phyloP scores from a whole-genome alignment of 2,797 vertebrate genomes.

The Echiichthys vipera region DNA sequence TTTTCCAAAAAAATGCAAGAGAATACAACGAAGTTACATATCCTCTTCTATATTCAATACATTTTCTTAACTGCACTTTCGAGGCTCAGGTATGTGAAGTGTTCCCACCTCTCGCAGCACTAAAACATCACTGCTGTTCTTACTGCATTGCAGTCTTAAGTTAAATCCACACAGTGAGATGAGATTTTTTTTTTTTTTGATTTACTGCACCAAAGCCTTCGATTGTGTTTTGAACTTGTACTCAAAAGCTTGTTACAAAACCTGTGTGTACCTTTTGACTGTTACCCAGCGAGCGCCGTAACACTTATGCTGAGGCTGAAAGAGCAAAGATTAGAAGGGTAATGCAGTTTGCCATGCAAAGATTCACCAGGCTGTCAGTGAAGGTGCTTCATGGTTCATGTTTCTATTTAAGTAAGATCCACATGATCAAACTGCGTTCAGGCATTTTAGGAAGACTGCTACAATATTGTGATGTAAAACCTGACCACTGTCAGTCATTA shows the following conservation, averaged over 20 bases:
- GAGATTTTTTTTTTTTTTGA: conserved; percentile 13
- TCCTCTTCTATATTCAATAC: background rate
- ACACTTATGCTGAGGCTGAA: conserved; percentile 30
- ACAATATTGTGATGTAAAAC: background rate
- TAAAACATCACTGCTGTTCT: conserved; percentile 39
- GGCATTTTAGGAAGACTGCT: background rate
- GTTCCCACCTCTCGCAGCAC: conserved; percentile 23
- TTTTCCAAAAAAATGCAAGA: background rate
- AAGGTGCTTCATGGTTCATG: background rate
- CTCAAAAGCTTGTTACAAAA: conserved; percentile 55
- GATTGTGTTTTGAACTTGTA: conserved; percentile 35
- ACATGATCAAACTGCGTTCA: background rate
- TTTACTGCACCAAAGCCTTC: conserved; percentile 50
- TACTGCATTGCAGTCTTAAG: conserved; percentile 72
- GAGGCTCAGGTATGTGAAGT: conserved; percentile 12
- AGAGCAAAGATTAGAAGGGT: conserved; percentile 41
- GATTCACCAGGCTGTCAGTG: background rate
- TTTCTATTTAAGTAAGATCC: conserved; percentile 5
- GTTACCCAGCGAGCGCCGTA: conserved; percentile 7
- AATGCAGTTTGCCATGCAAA: conserved; percentile 24
- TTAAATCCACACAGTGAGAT: conserved; percentile 19
- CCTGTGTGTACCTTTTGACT: conserved; percentile 37
- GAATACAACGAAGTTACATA: background rate
- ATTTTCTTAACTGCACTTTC: background rate
- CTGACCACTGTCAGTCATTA: conserved; percentile 1